Conservation (phyloP, 1,140 invertebrate genomes). For the Conus ventricosus region DNA sequence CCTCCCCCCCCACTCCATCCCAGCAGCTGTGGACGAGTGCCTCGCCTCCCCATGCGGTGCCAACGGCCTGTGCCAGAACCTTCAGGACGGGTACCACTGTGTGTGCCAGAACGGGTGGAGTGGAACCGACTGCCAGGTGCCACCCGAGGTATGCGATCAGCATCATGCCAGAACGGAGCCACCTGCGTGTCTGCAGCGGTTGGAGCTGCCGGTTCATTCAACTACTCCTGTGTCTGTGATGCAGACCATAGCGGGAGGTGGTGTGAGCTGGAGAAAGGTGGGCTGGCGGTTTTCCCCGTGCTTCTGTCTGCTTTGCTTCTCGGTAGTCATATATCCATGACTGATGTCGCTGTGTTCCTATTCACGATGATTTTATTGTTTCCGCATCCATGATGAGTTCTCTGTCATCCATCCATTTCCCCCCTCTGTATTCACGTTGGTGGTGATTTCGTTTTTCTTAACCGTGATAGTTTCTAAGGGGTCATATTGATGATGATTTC, state of each 20-base stretch:
- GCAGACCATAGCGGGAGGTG: background rate
- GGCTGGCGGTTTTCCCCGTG: background rate
- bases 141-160: background rate
- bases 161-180: constrained; percentile 21
- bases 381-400: too few species aligned
- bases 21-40: constrained; percentile 13
- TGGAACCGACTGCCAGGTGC: background rate
- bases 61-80: background rate
- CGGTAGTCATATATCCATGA: too few species aligned
- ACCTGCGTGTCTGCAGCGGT: background rate
- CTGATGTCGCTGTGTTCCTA: too few species aligned
- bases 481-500: too few species aligned
- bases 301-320: too few species aligned
- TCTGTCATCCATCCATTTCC: too few species aligned
- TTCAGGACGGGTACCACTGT: constrained; percentile 1
- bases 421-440: background rate
- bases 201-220: background rate
- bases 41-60: background rate
- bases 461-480: too few species aligned
- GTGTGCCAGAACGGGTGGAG: background rate
- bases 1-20: too few species aligned
- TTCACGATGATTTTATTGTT: background rate
- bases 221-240: constrained; percentile 11
- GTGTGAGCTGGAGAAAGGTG: constrained; percentile 13
- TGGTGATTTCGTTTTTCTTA: too few species aligned